Percentiles rank a stretch among this genome's conserved stretches.
Evolutionary conservation across 2,113 vertebrate species (phyloP).

Genomic region (Oreochromis spilurus): DNA sequence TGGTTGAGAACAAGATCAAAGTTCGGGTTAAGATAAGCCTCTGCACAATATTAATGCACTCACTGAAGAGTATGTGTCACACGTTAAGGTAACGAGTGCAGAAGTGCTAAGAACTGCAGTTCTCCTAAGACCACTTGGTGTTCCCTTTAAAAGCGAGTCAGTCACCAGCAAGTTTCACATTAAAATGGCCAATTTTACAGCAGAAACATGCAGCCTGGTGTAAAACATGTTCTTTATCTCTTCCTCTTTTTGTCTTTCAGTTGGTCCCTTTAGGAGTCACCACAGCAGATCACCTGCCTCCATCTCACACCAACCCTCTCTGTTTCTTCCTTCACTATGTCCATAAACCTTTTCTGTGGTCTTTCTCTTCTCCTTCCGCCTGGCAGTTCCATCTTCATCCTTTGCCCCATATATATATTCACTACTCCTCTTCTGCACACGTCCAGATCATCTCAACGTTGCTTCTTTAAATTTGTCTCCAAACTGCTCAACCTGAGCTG

Average conservation of each 20-base stretch:
- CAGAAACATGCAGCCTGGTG: background rate
- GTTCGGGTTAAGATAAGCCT: background rate
- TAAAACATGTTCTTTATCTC: background rate
- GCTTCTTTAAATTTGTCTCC: background rate
- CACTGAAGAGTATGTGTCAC: background rate
- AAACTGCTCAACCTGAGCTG: background rate
- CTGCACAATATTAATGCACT: background rate
- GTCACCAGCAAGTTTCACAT: background rate
- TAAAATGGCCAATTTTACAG: background rate
- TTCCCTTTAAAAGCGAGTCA: background rate
- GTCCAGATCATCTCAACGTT: background rate
- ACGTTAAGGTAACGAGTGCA: background rate
- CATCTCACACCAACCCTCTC: background rate
- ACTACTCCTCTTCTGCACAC: background rate
- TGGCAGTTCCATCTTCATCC: background rate
- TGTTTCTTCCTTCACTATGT: background rate
- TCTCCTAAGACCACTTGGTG: background rate
- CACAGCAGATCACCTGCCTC: background rate
- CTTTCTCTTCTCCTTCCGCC: background rate
- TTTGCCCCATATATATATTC: background rate
- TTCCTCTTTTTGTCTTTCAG: background rate
- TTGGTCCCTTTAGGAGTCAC: background rate
- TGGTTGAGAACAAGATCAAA: background rate
- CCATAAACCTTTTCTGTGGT: background rate
- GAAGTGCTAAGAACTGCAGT: background rate